Conservation (phyloP, 2,797 vertebrate species). For the Propithecus perrieri region DNA sequence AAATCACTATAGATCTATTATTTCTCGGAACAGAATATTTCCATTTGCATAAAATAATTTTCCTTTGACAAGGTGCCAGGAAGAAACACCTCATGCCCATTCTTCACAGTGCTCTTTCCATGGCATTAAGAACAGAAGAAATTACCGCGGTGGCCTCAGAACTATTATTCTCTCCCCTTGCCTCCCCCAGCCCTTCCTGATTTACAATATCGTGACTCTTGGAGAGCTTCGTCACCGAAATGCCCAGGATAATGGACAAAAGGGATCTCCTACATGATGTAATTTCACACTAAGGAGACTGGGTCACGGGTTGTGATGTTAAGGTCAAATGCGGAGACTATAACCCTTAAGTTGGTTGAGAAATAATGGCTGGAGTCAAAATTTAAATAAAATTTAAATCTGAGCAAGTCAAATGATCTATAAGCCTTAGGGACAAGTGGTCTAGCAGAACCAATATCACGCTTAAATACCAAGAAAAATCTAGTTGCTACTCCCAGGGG, state of each 20-base stretch:
- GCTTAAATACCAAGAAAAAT: not conserved
- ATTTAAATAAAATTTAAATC: slow-evolving; percentile 79
- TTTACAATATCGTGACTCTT: slow-evolving; percentile 72
- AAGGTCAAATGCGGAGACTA: slow-evolving; percentile 78
- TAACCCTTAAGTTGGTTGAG: slow-evolving; percentile 74
- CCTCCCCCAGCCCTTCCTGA: slow-evolving; percentile 67
- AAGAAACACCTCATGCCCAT: slow-evolving; percentile 81
- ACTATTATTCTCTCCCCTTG: slow-evolving; percentile 62
- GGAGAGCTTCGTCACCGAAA: slow-evolving; percentile 66
- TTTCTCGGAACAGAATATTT: slow-evolving; percentile 88
- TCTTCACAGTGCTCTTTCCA: slow-evolving; percentile 76
- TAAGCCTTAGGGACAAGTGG: slow-evolving; percentile 32
- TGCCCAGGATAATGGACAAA: slow-evolving; percentile 81
- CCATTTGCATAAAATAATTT: slow-evolving; percentile 89
- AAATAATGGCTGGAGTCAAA: slow-evolving; percentile 81
- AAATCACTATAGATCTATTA: slow-evolving; percentile 87
- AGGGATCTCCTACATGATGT: slow-evolving; percentile 81
- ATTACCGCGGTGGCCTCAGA: slow-evolving; percentile 52
- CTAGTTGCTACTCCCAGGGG: not conserved
- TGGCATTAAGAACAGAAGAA: slow-evolving; percentile 77
- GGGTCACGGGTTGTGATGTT: slow-evolving; percentile 77
- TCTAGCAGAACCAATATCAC: not conserved
- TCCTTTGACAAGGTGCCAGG: slow-evolving; percentile 85
- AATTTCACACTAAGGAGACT: slow-evolving; percentile 79
- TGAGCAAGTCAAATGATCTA: slow-evolving; percentile 46